Base-by-base conservation (phyloP, 2,888 invertebrate species). In the Himalopsyche kuldschensis region DNA sequence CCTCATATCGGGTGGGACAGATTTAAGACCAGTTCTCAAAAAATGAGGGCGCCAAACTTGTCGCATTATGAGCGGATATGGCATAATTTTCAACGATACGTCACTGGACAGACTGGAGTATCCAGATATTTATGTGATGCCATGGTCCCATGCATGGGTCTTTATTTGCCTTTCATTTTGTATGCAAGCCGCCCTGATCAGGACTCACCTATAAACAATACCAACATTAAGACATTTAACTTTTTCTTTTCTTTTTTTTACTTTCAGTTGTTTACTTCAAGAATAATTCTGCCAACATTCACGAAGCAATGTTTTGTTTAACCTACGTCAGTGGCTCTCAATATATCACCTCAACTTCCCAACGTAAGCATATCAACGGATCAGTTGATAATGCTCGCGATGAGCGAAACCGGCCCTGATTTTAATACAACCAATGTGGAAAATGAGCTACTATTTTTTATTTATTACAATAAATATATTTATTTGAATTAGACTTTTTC, bases 171-270 rank as follows among this genome's bases (percentile, higher is more conserved):
- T 55, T 55, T 55, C 55, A 24, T 55, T 55, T 55, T 55, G 55
- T 20, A 55, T 24, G 1, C 77, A 41, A 32, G 46, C 77, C 77
- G 77, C 77, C 3, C 24, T 41, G 35, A 32, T 32, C 77, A 31
- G 35, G 35, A 31, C 77, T 24, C 41, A 41, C 77, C 75, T 41
- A 77, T 77, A 77, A 77, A 77, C 41, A 32, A 77, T 41, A 41
- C 77, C 35, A 24, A 41, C 77, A 77, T 77, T 77, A 35, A 77
- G 77, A 77, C 77, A 41, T 77, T 77, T 32, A 55, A 55, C 55
- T 55, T 55, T 55, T 55, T 24, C 0, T 20, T 55, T 55, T 24
- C 20, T 55, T 55, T 24, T 55, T 55, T 20, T 15, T 55, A 24
- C 20, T 55, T 55, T 20, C 55, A 55, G 55, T 55, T 55, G 55